Evolutionary conservation across 2,113 vertebrate species (phyloP).

Genomic region (Syngnathus typhle): DNA sequence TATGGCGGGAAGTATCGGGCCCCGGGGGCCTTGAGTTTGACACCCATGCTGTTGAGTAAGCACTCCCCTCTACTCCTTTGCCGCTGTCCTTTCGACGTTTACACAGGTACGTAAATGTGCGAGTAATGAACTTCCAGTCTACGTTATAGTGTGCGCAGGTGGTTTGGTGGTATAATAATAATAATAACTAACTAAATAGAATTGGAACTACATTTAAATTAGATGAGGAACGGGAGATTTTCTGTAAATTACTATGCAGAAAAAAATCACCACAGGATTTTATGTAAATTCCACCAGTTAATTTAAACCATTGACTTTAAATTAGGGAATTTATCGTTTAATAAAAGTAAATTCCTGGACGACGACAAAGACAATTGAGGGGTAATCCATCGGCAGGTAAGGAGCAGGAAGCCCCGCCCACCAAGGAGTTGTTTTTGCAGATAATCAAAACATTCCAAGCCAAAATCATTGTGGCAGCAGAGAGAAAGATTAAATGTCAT

Average conservation of each 20-base stretch:
- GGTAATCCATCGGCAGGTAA: neutral
- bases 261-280: neutral
- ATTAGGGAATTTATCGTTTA: no score
- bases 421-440: neutral
- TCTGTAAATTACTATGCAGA: neutral
- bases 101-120: conserved; percentile 17
- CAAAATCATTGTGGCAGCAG: no score
- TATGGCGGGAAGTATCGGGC: no score
- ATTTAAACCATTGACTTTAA: neutral
- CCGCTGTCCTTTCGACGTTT: conserved; percentile 3
- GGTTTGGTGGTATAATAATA: no score
- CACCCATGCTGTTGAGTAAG: conserved; percentile 39
- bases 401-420: neutral
- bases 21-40: no score
- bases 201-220: conserved; percentile 15
- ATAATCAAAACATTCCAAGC: no score
- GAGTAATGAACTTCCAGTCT: conserved; percentile 35
- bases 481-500: no score
- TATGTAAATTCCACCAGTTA: conserved; percentile 1
- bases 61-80: conserved; percentile 41
- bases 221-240: neutral
- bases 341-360: neutral
- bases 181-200: neutral
- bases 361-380: neutral
- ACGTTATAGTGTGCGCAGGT: conserved; percentile 16